Evolutionary conservation across 2,888 invertebrate species (phyloP).

Genomic region (Heteromyza rotundicornis): DNA sequence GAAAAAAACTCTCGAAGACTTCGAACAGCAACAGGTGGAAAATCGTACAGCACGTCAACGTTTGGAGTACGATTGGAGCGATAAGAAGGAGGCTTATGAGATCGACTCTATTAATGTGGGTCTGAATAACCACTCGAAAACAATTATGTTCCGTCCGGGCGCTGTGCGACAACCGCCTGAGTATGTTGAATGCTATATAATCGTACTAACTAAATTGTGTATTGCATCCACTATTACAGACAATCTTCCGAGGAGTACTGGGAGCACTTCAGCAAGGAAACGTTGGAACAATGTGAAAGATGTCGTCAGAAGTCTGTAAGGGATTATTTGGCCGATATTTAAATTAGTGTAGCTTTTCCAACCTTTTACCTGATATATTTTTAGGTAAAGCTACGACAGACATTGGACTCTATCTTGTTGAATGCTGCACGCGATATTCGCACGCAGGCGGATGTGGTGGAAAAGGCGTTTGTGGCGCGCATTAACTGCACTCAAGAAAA

Average conservation of each 20-base stretch:
- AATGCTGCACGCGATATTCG: constrained; percentile 82
- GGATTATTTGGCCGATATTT: neutral
- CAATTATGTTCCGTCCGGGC: constrained; percentile 80
- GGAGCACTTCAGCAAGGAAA: constrained; percentile 83
- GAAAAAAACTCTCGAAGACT: constrained; percentile 69
- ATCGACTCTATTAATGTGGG: constrained; percentile 75
- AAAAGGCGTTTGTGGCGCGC: constrained; percentile 76
- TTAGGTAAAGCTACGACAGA: constrained; percentile 66
- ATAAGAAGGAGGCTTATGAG: constrained; percentile 81
- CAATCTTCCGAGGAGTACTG: constrained; percentile 86
- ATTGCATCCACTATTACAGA: constrained; percentile 58
- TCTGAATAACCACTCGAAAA: constrained; percentile 72
- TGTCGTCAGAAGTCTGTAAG: constrained; percentile 76
- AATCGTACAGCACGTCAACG: constrained; percentile 82
- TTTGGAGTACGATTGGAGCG: constrained; percentile 90
- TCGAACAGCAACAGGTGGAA: constrained; percentile 74
- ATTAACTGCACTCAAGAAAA: constrained; percentile 80
- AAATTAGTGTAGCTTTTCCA: neutral
- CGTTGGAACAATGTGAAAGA: constrained; percentile 75
- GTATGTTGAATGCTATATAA: constrained; percentile 59
- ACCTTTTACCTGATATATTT: neutral
- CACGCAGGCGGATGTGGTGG: constrained; percentile 82
- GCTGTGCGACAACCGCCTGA: constrained; percentile 79
- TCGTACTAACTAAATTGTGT: no score
- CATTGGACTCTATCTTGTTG: constrained; percentile 74